Evolutionary conservation across 2,888 invertebrate species (phyloP), one percentile per base, ranked within the genome.

Genomic region (Aphodius sticticus): DNA sequence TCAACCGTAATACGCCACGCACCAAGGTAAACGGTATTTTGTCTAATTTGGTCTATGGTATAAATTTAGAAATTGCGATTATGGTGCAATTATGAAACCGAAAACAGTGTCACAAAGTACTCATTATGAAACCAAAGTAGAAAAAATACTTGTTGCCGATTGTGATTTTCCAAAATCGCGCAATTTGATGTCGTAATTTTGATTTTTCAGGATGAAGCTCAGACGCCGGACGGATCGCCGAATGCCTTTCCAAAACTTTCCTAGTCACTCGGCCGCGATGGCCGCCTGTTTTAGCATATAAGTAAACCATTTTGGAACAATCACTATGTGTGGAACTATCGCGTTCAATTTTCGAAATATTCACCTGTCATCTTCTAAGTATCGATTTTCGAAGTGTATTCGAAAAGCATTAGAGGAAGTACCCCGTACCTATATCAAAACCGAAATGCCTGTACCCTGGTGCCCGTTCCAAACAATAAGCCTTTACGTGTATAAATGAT

Each of bases 161-260:
- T n/a, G n/a, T n/a, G 26, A 26, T 53, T 53, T 53, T 2, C 7
- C 53, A 38, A 38, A 38, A 6, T 38, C 7, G 7, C 38, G 38
- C 6, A 9, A 12, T 53, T 53, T 53, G 1, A 53, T 12, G 53
- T 53, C 53, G 12, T 9, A 3, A 53, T 9, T 53, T 53, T 53
- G 80, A 79, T 83, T 86, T 26, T 87, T 79, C 84, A 88, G 88
- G 88, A 88, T 80, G 88, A 88, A 83, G 82, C 86, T 80, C 86
- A 86, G 82, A 86, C 87, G 81, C 87, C 88, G 16, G 84, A 85
- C 80, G 85, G 85, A 84, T 86, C 87, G 86, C 87, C 87, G 87
- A 88, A 88, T 87, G 88, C 88, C 88, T 88, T 88, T 86, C 86
- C 87, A 81, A 88, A 86, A 86, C 84, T 84, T 84, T 87, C 86